Evolutionary conservation across 2,797 vertebrate species (phyloP), one percentile per base, ranked within the genome.

Genomic region (Molossus molossus): DNA sequence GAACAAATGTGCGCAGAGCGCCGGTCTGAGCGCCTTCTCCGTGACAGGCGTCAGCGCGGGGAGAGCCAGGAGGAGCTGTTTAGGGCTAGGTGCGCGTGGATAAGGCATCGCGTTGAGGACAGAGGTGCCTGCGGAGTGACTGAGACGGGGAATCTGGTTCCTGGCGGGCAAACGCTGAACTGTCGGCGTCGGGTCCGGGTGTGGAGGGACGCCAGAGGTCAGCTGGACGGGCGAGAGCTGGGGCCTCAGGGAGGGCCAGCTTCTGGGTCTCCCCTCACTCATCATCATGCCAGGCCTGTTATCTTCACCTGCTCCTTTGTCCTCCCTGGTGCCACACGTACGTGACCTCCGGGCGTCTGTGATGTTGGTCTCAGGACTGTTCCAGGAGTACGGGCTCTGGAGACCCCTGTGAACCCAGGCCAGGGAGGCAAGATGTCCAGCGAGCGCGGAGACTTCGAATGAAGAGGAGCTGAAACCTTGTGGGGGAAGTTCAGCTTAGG

Each of bases 341-440:
- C 9, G 27, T 67, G 95, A 27, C 76, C 25, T 48, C 3, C 1
- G n/a, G 67, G 18, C 33, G 4, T 50, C 60, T 57, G 0, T 11
- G 9, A 20, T 40, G 13, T 27, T 27, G 65, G 2, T 25, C 14
- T 53, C 1, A n/a, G 73, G n/a, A 18, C 4, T 20, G 13, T 45
- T 50, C 15, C 18, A 7, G 81, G 65, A 29, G 21, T 12, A 40
- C 21, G 15, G 12, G 18, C 55, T 40, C 48, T 77, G 82, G 55
- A 62, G 40, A 62, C 40, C 58, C 45, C 15, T 0, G 6, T 5
- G 17, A 27, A 40, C 5, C 23, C 65, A 33, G 20, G 55, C 58
- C 9, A 3, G 3, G 1, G 18, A 27, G 27, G 29, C 5, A 0
- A 23, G 50, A 40, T 1, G 0, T 7, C 18, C 0, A 69, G 7